Evolutionary conservation across 2,113 vertebrate species (phyloP).

Genomic region (Zapus hudsonius): DNA sequence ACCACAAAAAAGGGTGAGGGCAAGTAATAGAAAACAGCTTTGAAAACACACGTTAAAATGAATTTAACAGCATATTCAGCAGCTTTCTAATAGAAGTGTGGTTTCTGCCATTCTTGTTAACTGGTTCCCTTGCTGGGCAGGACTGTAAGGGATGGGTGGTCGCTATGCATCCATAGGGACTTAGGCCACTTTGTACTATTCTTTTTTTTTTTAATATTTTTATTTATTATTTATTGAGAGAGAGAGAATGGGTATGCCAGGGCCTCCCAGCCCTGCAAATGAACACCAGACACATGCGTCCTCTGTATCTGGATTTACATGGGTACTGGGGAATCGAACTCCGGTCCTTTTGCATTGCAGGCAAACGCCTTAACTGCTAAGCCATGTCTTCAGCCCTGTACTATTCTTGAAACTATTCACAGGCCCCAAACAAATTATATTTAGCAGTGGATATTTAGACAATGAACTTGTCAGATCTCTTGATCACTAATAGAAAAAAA

Average conservation of each 20-base stretch:
- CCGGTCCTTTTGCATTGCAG: no score
- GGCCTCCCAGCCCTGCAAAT: no score
- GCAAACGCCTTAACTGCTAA: no score
- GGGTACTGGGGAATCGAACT: no score
- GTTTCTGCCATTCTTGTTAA: not conserved
- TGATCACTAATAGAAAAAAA: slow-evolving; percentile 35
- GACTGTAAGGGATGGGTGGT: not conserved
- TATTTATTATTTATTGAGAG: no score
- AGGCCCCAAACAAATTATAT: not conserved
- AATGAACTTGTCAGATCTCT: slow-evolving; percentile 44
- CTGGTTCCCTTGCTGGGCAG: not conserved
- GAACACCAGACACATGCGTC: no score
- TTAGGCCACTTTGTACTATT: not conserved
- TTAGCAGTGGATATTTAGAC: not conserved
- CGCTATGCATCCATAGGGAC: no score
- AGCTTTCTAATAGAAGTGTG: not conserved
- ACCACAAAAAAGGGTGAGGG: no score
- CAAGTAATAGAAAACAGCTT: not conserved
- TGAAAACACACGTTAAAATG: not conserved
- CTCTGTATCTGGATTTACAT: no score
- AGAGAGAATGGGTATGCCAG: no score
- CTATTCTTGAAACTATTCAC: not conserved
- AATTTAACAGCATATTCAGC: not conserved
- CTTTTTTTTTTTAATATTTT: no score
- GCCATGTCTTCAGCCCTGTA: not conserved